Evolutionary conservation across 37 sponge, comb jelly and placozoan species (phyloP).

Genomic region (Theonella swinhoei): DNA sequence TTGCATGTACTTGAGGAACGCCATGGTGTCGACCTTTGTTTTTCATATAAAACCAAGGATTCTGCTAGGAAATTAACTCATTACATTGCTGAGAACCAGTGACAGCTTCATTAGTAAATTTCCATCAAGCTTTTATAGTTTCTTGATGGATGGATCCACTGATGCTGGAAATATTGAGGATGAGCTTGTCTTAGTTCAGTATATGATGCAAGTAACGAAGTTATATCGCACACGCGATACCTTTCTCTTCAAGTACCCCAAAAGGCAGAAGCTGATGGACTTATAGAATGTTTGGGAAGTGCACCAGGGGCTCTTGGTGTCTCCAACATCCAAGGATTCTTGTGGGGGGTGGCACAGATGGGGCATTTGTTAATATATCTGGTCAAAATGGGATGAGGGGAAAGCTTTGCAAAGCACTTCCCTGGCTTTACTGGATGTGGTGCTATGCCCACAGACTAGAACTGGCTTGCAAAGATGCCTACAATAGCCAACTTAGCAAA

Average conservation of each 20-base stretch:
- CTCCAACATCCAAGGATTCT: slow-evolving; percentile 34
- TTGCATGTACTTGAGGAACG: slow-evolving; percentile 39
- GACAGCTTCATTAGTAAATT: too few relatives aligned
- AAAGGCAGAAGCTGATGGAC: slow-evolving; percentile 62
- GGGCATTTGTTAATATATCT: slow-evolving; percentile 60
- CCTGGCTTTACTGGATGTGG: slow-evolving; percentile 68
- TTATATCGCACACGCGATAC: slow-evolving; percentile 10
- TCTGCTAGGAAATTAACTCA: slow-evolving; percentile 32
- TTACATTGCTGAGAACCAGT: slow-evolving; percentile 53
- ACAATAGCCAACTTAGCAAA: neutral
- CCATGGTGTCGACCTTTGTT: slow-evolving; percentile 66
- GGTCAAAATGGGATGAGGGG: slow-evolving; percentile 56
- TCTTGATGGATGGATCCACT: slow-evolving; percentile 68
- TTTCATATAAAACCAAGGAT: slow-evolving; percentile 21
- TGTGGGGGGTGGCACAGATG: slow-evolving; percentile 72
- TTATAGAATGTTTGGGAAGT: slow-evolving; percentile 40
- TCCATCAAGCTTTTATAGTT: slow-evolving; percentile 72
- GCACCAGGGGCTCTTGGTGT: slow-evolving; percentile 48
- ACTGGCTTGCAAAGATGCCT: slow-evolving; percentile 28
- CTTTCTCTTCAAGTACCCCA: neutral
- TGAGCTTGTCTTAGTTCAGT: slow-evolving; percentile 42
- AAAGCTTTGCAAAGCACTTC: slow-evolving; percentile 20
- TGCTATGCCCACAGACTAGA: slow-evolving; percentile 66
- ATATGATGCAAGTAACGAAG: neutral
- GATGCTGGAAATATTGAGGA: slow-evolving; percentile 47